These are phyloP conservation scores for Drosophila gaucha DNA, from an alignment of 2,888 invertebrate genomes.

Conservation along the genomic window DNA sequence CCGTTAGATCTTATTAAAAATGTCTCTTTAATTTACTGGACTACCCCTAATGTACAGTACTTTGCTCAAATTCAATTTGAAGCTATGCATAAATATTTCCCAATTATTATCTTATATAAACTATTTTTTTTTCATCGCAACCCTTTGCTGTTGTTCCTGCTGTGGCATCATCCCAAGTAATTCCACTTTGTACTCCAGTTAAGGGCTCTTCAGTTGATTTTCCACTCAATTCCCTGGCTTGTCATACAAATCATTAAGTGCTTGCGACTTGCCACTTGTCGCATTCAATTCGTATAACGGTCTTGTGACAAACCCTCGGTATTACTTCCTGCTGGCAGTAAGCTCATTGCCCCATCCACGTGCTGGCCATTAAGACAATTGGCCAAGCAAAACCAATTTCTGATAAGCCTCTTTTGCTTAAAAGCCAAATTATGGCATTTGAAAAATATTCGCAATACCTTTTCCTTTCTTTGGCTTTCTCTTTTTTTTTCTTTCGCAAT, in stretches of 20 bases:
- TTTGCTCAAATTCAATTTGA: no score
- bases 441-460: conserved; percentile 56
- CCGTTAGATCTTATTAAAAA: no score
- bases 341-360: conserved; percentile 56
- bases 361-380: conserved; percentile 74
- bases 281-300: conserved; percentile 29
- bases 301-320: conserved; percentile 20
- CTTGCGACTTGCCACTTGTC: conserved; percentile 24
- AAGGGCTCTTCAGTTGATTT: conserved; percentile 9
- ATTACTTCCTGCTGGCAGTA: conserved; percentile 11
- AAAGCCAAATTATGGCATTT: conserved; percentile 78
- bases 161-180: background rate
- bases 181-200: conserved; percentile 1
- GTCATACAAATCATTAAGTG: conserved; percentile 33
- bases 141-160: background rate
- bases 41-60: background rate
- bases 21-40: no score
- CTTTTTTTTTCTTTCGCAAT: conserved; percentile 18
- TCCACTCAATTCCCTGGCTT: conserved; percentile 15
- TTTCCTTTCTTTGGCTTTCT: conserved; percentile 20
- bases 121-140: background rate
- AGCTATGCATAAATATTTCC: background rate
- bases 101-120: background rate
- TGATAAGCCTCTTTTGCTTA: conserved; percentile 80
- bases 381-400: conserved; percentile 77